Evolutionary conservation across 2,888 invertebrate species (phyloP).

Genomic region (Platycnemis pennipes): DNA sequence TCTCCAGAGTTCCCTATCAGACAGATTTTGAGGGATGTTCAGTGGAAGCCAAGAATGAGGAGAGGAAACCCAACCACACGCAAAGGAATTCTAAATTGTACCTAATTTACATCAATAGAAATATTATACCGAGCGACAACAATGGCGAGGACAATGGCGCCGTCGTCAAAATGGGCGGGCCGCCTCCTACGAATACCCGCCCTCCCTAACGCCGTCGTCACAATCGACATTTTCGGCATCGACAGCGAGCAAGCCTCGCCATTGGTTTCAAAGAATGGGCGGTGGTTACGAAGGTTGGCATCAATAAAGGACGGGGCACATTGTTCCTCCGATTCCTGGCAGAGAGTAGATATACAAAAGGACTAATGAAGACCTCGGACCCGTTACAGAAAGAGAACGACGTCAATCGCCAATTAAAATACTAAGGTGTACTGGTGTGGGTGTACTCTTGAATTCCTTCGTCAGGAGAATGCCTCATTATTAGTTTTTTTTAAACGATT

Average conservation of each 20-base stretch:
- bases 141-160: neutral
- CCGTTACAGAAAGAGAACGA: neutral
- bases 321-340: neutral
- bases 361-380: neutral
- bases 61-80: neutral
- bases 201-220: neutral
- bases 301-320: neutral
- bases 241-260: neutral
- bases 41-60: neutral
- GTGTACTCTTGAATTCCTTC: neutral
- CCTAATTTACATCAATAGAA: conserved; percentile 11
- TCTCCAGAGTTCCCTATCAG: no score
- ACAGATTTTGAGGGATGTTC: neutral
- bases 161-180: neutral
- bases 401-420: neutral
- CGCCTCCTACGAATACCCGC: neutral
- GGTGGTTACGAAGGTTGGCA: neutral
- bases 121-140: conserved; percentile 6
- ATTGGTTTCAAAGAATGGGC: neutral
- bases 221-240: conserved; percentile 1
- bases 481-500: no score
- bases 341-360: neutral
- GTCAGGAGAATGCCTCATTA: neutral
- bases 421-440: neutral
- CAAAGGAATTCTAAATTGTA: neutral